Conservation (phyloP, 1,140 invertebrate genomes). For the Arion vulgaris region DNA sequence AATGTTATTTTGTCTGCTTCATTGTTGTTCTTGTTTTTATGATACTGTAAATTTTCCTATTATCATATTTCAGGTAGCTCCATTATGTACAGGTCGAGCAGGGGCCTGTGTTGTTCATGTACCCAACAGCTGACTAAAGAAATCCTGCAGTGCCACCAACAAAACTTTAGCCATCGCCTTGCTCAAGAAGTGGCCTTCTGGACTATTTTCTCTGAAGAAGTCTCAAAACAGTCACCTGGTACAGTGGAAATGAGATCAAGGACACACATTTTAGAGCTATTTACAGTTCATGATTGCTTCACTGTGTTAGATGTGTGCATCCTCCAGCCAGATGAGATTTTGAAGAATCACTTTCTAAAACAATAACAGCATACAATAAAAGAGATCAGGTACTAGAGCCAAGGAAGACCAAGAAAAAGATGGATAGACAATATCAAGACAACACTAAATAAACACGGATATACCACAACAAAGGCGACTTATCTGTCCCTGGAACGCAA, state of each 20-base stretch:
- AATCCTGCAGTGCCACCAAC: constrained; percentile 49
- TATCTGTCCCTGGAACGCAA: no score
- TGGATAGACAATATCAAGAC: no score
- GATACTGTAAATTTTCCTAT: no score
- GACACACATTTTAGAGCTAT: neutral
- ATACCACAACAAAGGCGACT: no score
- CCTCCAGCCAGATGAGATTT: no score
- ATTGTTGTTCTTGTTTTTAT: neutral
- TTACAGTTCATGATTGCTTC: neutral
- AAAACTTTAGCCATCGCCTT: constrained; percentile 49
- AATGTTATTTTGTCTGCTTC: neutral
- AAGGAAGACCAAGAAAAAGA: no score
- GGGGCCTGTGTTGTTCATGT: constrained; percentile 87
- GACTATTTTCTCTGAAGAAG: neutral
- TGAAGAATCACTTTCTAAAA: no score
- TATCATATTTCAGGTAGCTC: constrained; percentile 76
- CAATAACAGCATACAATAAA: no score
- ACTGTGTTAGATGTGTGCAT: neutral
- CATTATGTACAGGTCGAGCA: constrained; percentile 85
- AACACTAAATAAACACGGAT: no score
- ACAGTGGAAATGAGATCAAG: neutral
- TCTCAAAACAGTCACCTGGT: neutral
- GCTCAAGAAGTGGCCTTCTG: constrained; percentile 62
- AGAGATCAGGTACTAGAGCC: no score
- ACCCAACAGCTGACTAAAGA: constrained; percentile 65